Base-by-base conservation (phyloP, 2,888 invertebrate species). In the Perizoma affinitatum region DNA sequence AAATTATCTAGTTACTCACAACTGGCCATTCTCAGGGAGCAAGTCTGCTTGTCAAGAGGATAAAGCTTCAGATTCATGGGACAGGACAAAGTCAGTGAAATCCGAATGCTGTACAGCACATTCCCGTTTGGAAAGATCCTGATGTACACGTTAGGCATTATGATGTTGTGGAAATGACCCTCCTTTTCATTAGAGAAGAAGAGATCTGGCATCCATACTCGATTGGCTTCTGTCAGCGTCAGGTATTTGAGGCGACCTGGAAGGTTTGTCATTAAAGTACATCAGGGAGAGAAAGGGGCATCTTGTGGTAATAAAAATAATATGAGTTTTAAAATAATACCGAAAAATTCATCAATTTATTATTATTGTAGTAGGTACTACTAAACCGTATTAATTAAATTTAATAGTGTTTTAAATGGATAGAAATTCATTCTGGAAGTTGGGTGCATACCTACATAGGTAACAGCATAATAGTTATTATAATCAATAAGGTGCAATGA, bases 111-210 rank as follows among this genome's bases (percentile, higher is more conserved):
- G 94, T 98, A 99, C 68, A 98, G 94, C 74, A 99, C 98, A 71
- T 96, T 96, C 70, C 99, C 99, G 78, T 98, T 96, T 62, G 98
- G 97, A 90, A 98, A 98, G 85, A 99, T 98, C 73, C 99, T 94
- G 84, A 99, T 97, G 94, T 99, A 98, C 72, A 98, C 97, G 88
- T 99, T 98, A 66, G 98, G 98, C 97, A 98, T 98, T 87, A 98
- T 98, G 89, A 98, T 98, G 87, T 98, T 97, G 93, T 98, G 98
- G 86, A 98, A 97, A 86, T 98, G 98, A 56, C 98, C 99, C 83
- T 98, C 97, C 88, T 99, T 99, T 93, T 99, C 99, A 83, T 99
- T 99, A 59, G 98, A 97, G 93, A 98, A 98, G 94, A 98, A 99
- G 73, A 98, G 93, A 93, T 99, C 99, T 41, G 99, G 99, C 96